Base-by-base conservation (phyloP, 2,797 vertebrate species). In the Lacerta viridis region DNA sequence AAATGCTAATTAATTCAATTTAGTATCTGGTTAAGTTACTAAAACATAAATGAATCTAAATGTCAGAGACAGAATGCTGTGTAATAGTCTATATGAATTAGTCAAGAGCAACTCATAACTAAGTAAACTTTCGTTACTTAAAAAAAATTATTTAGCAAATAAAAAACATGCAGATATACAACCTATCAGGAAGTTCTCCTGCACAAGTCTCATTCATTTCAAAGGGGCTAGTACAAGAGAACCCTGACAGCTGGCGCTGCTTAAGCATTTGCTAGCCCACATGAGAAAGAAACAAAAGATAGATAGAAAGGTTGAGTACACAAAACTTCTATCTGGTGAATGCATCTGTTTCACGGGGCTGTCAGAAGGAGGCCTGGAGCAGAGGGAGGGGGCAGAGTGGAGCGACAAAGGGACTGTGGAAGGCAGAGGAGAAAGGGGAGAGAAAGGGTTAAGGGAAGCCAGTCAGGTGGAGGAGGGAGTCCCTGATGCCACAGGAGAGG, bases 1-100 rank as follows among this genome's bases (percentile, higher is more conserved):
- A 85, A 76, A 85, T 76, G 15, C 36, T 75, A 85, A n/a, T 41
- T 76, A 61, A 76, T 64, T 33, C 64, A 76, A 76, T 76, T 64
- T 25, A 61, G 43, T 69, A 71, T 71, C 81, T 69, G n/a, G 71
- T 27, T 55, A 84, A 39, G 46, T 25, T 8, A 71, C 17, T 33
- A 25, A 84, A 55, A 74, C 50, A 80, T 29, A 59, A 36, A 85
- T 85, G 15, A 61, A 29, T 61, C n/a, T 55, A 50, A 50, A 81
- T 33, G 50, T 81, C 50, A 43, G 36, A 87, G 20, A 36, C 27
- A 41, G 68, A 74, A 80, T 72, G 11, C 10, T 80, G 72, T 23
- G 27, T 41, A 74, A 43, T 61, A 80, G 55, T 17, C 17, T 25
- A 23, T 39, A 59, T 20, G 43, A 39, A 72, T 72, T 71, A 55